Evolutionary conservation across 1,140 invertebrate genomes (phyloP).

Genomic region (Sitodiplosis mosellana): DNA sequence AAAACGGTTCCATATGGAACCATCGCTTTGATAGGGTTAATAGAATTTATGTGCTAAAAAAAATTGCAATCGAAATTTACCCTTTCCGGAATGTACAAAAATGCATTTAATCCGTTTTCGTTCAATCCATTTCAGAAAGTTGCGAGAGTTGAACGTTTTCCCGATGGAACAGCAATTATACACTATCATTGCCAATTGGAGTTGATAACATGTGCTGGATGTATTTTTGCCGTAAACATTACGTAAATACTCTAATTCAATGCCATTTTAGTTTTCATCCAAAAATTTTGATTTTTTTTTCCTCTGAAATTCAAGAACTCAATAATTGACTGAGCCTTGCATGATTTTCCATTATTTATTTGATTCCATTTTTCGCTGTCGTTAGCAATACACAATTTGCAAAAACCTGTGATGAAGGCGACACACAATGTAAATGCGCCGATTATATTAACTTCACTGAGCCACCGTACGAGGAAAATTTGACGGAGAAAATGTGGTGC

Average conservation of each 20-base stretch:
- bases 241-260: constrained; percentile 16
- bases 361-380: no score
- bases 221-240: constrained; percentile 42
- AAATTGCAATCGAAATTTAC: no score
- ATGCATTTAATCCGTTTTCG: no score
- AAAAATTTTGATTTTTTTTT: no score
- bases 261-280: no score
- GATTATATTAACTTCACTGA: constrained; percentile 48
- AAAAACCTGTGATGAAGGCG: constrained; percentile 19
- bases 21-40: no score
- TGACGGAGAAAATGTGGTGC: constrained; percentile 40
- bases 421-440: constrained; percentile 30
- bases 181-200: constrained; percentile 41
- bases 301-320: no score
- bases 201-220: constrained; percentile 49
- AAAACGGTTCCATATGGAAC: no score
- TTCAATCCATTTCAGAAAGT: not conserved
- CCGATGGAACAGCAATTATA: not conserved
- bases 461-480: constrained; percentile 40
- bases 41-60: no score
- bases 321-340: no score
- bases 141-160: not conserved
- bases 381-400: constrained; percentile 19
- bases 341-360: no score
- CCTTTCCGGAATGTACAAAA: no score